These are phyloP conservation scores for Autographa pulchrina DNA, from an alignment of 2,888 invertebrate genomes.

Conservation along the genomic window DNA sequence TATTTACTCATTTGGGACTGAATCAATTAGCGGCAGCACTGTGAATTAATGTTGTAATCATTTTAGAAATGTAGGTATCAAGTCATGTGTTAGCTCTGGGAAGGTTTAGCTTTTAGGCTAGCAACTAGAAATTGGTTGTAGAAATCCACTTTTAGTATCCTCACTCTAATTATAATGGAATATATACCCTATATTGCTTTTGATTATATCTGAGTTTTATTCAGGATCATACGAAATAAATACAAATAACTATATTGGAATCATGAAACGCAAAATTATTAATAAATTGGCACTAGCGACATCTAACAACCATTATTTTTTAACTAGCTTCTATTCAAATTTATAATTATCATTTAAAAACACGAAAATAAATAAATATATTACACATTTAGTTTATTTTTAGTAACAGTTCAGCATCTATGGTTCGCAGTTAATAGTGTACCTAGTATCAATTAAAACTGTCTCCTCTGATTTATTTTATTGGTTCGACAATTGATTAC, in stretches of 20 bases:
- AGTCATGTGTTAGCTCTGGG: neutral
- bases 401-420: conserved; percentile 50
- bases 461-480: conserved; percentile 89
- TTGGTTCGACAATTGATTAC: conserved; percentile 88
- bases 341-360: too few relatives aligned
- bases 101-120: neutral
- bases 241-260: neutral
- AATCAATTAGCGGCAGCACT: conserved; percentile 38
- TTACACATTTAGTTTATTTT: conserved; percentile 25
- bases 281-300: too few relatives aligned
- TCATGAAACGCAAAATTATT: too few relatives aligned
- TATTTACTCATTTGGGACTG: conserved; percentile 62
- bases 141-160: neutral
- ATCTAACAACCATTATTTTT: too few relatives aligned
- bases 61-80: conserved; percentile 21
- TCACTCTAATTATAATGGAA: neutral
- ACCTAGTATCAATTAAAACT: conserved; percentile 89
- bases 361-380: neutral
- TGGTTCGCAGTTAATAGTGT: conserved; percentile 79
- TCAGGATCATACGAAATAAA: neutral
- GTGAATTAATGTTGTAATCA: conserved; percentile 28
- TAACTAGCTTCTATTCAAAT: too few relatives aligned
- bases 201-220: too few relatives aligned
- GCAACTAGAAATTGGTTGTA: neutral
- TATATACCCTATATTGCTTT: neutral